Percentiles rank a stretch among this genome's conserved stretches.
These are phyloP conservation scores for Trachymyrmex septentrionalis DNA, from an alignment of 1,140 invertebrate genomes.

Conservation along the genomic window DNA sequence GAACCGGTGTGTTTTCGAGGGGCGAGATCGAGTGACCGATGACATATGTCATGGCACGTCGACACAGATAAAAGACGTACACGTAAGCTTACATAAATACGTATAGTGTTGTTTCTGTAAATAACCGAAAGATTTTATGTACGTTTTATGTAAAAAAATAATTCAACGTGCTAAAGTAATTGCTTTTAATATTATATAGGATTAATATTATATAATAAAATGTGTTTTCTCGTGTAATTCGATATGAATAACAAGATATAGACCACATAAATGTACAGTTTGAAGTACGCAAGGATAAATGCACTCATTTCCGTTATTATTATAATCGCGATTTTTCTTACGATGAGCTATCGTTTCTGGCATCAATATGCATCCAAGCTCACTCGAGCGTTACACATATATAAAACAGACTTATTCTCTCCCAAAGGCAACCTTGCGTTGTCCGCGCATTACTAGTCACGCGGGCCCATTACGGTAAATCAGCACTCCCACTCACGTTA, in stretches of 20 bases:
- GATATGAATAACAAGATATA: constrained; percentile 4
- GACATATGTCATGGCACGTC: constrained; percentile 27
- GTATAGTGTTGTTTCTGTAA: not conserved
- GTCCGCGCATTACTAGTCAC: constrained; percentile 38
- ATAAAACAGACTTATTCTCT: constrained; percentile 52
- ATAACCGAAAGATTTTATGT: not conserved
- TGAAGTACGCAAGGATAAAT: not conserved
- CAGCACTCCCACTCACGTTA: constrained; percentile 21
- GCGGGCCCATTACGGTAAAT: constrained; percentile 48
- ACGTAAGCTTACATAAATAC: not conserved
- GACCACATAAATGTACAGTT: not conserved
- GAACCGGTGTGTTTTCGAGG: constrained; percentile 51
- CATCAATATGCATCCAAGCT: constrained; percentile 26
- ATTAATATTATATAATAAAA: not conserved
- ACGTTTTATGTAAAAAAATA: not conserved
- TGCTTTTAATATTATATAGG: not conserved
- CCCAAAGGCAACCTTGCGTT: constrained; percentile 44
- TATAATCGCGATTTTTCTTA: constrained; percentile 46
- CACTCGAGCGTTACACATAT: constrained; percentile 40
- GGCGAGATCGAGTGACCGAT: constrained; percentile 43
- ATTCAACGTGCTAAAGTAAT: not conserved
- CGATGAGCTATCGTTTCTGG: constrained; percentile 5
- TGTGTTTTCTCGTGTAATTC: not conserved
- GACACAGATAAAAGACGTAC: constrained; percentile 1
- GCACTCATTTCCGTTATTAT: not conserved